These are phyloP conservation scores for Erythrolamprus reginae DNA, from an alignment of 2,113 vertebrate species.

Conservation along the genomic window DNA sequence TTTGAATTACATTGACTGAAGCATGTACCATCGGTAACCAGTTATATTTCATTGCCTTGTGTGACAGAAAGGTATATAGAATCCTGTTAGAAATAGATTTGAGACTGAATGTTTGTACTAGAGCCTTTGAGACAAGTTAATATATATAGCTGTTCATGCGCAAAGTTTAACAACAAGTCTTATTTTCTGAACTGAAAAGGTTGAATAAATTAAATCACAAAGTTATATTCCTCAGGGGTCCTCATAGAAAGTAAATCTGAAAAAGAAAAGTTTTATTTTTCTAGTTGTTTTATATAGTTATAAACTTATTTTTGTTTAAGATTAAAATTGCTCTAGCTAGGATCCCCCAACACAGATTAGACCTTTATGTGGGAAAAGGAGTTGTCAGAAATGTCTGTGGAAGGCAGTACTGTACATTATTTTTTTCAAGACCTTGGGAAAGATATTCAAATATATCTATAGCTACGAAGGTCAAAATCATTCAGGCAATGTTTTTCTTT, in stretches of 20 bases:
- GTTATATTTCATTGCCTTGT: not conserved
- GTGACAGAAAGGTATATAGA: not conserved
- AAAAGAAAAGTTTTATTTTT: conserved; percentile 47
- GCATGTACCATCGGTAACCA: not conserved
- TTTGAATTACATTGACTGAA: not conserved
- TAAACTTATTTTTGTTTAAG: conserved; percentile 20
- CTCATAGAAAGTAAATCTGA: conserved; percentile 27
- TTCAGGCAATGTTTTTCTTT: not conserved
- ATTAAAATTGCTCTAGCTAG: not conserved
- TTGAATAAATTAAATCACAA: not conserved
- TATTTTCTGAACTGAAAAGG: conserved; percentile 1
- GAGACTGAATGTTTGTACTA: not conserved
- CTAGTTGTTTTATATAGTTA: conserved; percentile 30
- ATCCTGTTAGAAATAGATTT: not conserved
- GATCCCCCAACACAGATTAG: not conserved
- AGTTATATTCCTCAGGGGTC: not conserved
- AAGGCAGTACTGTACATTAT: not conserved
- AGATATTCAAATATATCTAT: not conserved
- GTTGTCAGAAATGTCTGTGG: not conserved
- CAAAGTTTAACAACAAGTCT: not conserved
- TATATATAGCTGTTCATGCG: not conserved
- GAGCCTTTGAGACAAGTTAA: not conserved
- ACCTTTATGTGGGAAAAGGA: not conserved
- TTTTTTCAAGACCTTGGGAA: not conserved
- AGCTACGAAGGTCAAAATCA: not conserved